These are phyloP conservation scores for Rhineura floridana DNA, from an alignment of 2,113 vertebrate species.

Conservation along the genomic window DNA sequence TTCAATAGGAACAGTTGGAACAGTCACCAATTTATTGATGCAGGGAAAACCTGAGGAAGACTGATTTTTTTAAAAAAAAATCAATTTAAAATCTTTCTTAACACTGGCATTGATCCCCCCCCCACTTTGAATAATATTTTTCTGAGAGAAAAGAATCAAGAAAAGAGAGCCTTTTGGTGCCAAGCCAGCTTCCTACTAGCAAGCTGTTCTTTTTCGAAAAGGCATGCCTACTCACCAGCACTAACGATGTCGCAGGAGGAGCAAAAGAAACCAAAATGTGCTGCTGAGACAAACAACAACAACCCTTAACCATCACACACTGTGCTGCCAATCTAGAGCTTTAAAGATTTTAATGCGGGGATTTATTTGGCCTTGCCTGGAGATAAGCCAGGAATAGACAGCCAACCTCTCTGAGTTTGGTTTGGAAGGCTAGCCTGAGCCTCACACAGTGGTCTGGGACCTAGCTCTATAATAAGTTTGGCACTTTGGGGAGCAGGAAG, in stretches of 20 bases:
- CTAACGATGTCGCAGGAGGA: constrained; percentile 12
- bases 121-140: constrained; percentile 8
- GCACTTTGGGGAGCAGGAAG: background rate
- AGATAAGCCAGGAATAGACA: background rate
- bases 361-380: background rate
- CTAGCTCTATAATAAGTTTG: background rate
- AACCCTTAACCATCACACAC: too few species aligned
- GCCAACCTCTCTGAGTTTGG: background rate
- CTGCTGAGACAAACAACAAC: background rate
- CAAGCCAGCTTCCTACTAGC: constrained; percentile 36
- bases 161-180: constrained; percentile 30
- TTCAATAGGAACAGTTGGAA: background rate
- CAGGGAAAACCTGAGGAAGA: constrained; percentile 45
- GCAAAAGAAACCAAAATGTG: constrained; percentile 8
- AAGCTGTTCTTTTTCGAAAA: constrained; percentile 28
- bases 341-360: background rate
- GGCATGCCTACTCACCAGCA: background rate
- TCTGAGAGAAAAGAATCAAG: constrained; percentile 9
- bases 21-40: constrained; percentile 12
- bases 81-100: background rate
- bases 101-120: background rate
- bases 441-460: background rate
- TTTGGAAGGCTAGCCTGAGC: background rate
- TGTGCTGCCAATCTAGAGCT: background rate
- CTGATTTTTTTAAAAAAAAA: background rate